Base-by-base conservation (phyloP, 2,888 invertebrate species). In the Drosophila pseudotakahashii region DNA sequence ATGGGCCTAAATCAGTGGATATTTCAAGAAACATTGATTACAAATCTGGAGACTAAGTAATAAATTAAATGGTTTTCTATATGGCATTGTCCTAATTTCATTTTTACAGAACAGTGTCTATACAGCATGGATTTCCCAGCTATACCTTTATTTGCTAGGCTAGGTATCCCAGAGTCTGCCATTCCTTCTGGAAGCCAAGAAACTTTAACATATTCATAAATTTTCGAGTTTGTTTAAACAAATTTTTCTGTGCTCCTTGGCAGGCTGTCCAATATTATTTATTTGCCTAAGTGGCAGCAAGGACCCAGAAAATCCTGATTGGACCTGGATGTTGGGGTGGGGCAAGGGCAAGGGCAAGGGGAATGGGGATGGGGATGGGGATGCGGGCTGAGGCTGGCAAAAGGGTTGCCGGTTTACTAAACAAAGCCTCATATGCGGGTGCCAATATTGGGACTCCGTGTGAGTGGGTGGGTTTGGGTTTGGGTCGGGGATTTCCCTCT, bases 181-280 rank as follows among this genome's bases (percentile, higher is more conserved):
- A 37, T 4, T 11, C 6, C 4, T 3, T 16, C 10, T 32, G 11
- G 48, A n/a, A 6, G 11, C 37, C 14, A 14, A 32, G 39, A 67
- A 85, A 72, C 73, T 76, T 82, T 58, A 77, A 74, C 77, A 77
- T 81, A 88, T 89, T 89, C 89, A 89, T 89, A 87, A 81, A 90
- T 90, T 89, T 85, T 75, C 54, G 70, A 81, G 81, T 90, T 90
- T 89, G 83, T 75, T 89, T 88, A 83, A 90, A 87, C 79, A 89
- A 80, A 77, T 79, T 80, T 74, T 16, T 23, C 11, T 2, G 1
- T 34, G 19, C 7, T 48, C 13, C 48, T 47, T 34, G 50, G 50
- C 44, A 55, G 57, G 60, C 61, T 69, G 80, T 68, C 70, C 69
- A 75, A 77, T 84, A 81, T 87, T 89, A 84, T 84, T 87, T 89